Evolutionary conservation across 2,888 invertebrate genomes (phyloP).

Genomic region (Minunthozetes semirufus): DNA sequence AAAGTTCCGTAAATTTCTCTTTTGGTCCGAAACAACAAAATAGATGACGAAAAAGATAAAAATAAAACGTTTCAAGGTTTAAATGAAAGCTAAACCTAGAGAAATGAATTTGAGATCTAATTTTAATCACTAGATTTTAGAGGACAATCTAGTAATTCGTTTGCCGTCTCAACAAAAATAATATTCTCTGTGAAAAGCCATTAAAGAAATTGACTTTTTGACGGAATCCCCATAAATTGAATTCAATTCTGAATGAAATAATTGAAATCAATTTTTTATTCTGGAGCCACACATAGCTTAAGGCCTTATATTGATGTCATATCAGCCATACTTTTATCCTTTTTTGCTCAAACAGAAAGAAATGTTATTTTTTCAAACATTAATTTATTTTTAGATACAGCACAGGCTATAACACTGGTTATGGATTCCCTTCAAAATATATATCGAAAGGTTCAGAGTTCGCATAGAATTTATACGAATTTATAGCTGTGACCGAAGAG

Average conservation of each 20-base stretch:
- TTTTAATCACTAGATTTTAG: too few relatives aligned
- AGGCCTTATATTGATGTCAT: neutral
- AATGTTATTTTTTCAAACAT: neutral
- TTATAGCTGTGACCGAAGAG: neutral
- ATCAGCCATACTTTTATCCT: neutral
- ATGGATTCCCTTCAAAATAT: neutral
- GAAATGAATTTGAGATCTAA: too few relatives aligned
- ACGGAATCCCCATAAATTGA: neutral
- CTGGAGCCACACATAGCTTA: neutral
- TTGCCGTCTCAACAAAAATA: neutral
- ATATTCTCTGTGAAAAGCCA: neutral
- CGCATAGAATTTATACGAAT: neutral
- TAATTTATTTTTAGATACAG: slow-evolving; percentile 2
- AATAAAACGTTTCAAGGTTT: too few relatives aligned
- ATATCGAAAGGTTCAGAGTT: neutral
- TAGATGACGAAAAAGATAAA: too few relatives aligned
- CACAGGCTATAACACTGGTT: too few relatives aligned
- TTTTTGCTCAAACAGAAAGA: neutral
- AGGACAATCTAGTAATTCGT: too few relatives aligned
- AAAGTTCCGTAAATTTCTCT: too few relatives aligned
- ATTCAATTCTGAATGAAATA: slow-evolving; percentile 6
- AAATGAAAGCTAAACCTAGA: too few relatives aligned
- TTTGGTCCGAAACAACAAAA: too few relatives aligned
- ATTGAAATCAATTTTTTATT: slow-evolving; percentile 6
- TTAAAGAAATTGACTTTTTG: neutral